Conservation (phyloP, 1,140 invertebrate genomes). For the Pseudobourletiella spinata region DNA sequence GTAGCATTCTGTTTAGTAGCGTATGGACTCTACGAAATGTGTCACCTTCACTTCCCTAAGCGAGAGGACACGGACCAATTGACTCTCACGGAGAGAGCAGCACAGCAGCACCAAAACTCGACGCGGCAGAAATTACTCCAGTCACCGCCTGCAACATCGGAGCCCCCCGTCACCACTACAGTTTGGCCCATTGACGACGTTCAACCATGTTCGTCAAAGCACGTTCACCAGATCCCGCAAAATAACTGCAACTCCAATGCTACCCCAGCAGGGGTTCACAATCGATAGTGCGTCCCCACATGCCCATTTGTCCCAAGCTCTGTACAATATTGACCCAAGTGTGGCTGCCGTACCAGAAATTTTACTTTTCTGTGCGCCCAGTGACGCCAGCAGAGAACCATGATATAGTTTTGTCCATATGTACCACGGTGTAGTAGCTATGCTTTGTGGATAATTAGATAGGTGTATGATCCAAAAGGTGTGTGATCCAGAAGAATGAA, state of each 20-base stretch:
- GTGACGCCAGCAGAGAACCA: too few species aligned
- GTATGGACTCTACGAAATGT: constrained; percentile 30
- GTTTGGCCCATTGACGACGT: constrained; percentile 46
- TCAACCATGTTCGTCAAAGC: constrained; percentile 52
- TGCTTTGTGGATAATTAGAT: too few species aligned
- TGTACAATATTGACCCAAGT: too few species aligned
- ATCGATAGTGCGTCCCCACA: too few species aligned
- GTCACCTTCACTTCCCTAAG: constrained; percentile 31
- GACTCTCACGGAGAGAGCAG: constrained; percentile 35
- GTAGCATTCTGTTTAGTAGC: constrained; percentile 26
- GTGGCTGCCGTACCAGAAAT: too few species aligned
- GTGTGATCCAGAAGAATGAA: too few species aligned
- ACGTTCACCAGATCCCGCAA: constrained; percentile 41
- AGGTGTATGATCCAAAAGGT: too few species aligned
- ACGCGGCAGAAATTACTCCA: constrained; percentile 21
- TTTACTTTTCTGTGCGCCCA: too few species aligned
- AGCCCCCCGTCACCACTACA: constrained; percentile 38
- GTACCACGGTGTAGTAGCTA: too few species aligned
- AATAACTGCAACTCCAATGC: constrained; percentile 33
- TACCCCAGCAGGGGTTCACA: too few species aligned
- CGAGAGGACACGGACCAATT: constrained; percentile 37
- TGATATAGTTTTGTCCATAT: too few species aligned
- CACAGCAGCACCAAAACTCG: constrained; percentile 25
- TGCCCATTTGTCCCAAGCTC: too few species aligned
- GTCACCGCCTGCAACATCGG: constrained; percentile 11